Evolutionary conservation across 1,140 invertebrate genomes (phyloP), one percentile per base, ranked within the genome.

Genomic region (Anastrepha ludens): DNA sequence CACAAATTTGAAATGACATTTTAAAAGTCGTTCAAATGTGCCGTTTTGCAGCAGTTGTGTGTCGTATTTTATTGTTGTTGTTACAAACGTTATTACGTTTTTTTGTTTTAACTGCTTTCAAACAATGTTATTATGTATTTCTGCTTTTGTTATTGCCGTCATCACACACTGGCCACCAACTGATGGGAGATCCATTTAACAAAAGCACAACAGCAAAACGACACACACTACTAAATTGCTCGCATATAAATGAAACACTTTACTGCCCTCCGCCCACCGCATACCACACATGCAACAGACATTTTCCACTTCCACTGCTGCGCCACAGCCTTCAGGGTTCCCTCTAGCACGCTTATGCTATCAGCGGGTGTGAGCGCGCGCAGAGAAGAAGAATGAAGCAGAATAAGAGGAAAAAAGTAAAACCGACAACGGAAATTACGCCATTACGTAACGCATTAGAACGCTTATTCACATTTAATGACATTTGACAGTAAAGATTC

Each of bases 381-480:
- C 13, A 67, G 15, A 7, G 65, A 29, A 41, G 6, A 67, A 7
- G 65, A 29, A 41, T 41, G 65, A 29, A 29, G 1, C 6, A 0
- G n/a, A 20, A 41, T 9, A 29, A 29, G 15, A 29, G 1, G n/a
- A 65, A 65, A 62, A 17, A 44, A 62, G 17, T 11, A 58, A 86
- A 86, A 60, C 58, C 86, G 67, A 55, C 64, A 87, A 74, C 87
- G 87, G 74, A 87, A 87, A 87, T 87, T 87, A 64, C 74, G 87
- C 87, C 74, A 87, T 87, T 85, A 87, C 59, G 64, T n/a, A 87
- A 87, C 87, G 47, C 87, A 87, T 87, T 85, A 87, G 87, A 81
- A 87, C 47, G 74, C 87, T 87, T 87, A 87, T 87, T 87, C 74
- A 81, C 87, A 87, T 87, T 87, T 87, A 87, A 87, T 87, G 87